Conservation (phyloP, 2,888 invertebrate genomes). For the Pollenia amentaria region DNA sequence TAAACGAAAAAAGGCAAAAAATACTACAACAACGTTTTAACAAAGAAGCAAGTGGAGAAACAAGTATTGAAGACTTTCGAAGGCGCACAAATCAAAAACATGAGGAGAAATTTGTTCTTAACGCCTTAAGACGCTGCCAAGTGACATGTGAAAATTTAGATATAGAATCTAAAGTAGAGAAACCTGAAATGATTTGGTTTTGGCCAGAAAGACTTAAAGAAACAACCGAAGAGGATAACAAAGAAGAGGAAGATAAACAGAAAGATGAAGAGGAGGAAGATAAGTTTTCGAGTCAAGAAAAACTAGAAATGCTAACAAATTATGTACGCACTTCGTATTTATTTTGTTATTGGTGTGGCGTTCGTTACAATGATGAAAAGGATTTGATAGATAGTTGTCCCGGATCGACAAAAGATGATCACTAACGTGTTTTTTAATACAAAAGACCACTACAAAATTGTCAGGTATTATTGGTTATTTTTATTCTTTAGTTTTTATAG, state of each 20-base stretch:
- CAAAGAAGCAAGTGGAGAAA: constrained; percentile 79
- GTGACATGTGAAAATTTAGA: constrained; percentile 87
- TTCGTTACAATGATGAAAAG: constrained; percentile 87
- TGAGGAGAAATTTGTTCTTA: constrained; percentile 84
- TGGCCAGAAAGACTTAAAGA: constrained; percentile 86
- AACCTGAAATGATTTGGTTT: constrained; percentile 87
- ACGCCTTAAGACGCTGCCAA: constrained; percentile 85
- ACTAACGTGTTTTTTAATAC: constrained; percentile 80
- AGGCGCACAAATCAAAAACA: constrained; percentile 85
- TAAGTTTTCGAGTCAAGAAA: constrained; percentile 84
- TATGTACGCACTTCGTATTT: constrained; percentile 89
- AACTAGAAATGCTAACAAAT: constrained; percentile 87
- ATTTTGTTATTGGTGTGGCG: constrained; percentile 93
- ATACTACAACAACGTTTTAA: constrained; percentile 80
- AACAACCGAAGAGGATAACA: constrained; percentile 76
- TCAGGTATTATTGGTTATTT: constrained; percentile 27
- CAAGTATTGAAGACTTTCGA: constrained; percentile 85
- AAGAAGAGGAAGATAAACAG: constrained; percentile 79
- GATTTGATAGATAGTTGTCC: constrained; percentile 89
- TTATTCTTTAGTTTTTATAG: constrained; percentile 38
- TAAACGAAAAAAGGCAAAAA: constrained; percentile 78
- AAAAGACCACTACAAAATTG: constrained; percentile 1
- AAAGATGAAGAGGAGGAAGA: constrained; percentile 80
- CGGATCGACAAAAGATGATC: constrained; percentile 88
- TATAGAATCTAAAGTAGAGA: constrained; percentile 85